A percentile compares a stretch with the other conserved stretches of the same genome.
phyloP scores from a whole-genome alignment of 1,140 invertebrate genomes.

The Muscidifurax raptorellus region DNA sequence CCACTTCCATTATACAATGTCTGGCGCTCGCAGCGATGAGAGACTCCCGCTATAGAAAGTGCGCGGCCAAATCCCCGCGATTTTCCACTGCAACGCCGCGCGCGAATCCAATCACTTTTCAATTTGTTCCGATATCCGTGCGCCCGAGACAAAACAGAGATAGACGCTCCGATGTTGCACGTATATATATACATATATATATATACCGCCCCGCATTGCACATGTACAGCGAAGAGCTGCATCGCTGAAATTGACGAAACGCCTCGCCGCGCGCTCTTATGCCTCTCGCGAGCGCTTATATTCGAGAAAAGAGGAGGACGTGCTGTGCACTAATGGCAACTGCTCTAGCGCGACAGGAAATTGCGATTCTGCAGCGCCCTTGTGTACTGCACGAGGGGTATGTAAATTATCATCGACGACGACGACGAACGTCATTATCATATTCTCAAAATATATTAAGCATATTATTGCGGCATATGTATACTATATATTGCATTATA shows the following conservation, averaged over 20 bases:
- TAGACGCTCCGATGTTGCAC: neutral
- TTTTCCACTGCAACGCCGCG: neutral
- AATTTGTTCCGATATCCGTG: conserved; percentile 26
- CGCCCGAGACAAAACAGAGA: neutral
- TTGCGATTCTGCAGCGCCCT: conserved; percentile 55
- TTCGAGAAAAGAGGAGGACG: neutral
- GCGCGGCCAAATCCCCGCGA: neutral
- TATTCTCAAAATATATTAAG: neutral
- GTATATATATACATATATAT: too few relatives aligned
- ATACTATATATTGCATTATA: too few relatives aligned
- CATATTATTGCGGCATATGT: neutral
- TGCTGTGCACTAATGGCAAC: conserved; percentile 53
- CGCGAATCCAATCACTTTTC: conserved; percentile 37
- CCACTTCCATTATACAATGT: too few relatives aligned
- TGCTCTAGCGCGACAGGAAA: conserved; percentile 54
- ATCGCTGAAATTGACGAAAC: neutral
- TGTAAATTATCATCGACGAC: conserved; percentile 53
- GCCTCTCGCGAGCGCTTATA: too few relatives aligned
- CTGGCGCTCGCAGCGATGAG: too few relatives aligned
- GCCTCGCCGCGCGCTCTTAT: too few relatives aligned
- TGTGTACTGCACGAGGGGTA: conserved; percentile 39
- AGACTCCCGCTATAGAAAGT: neutral
- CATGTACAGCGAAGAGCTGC: neutral
- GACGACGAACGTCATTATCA: neutral
- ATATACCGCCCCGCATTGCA: too few relatives aligned